Conservation (phyloP, 2,113 vertebrate species). For the Prietella phreatophila region DNA sequence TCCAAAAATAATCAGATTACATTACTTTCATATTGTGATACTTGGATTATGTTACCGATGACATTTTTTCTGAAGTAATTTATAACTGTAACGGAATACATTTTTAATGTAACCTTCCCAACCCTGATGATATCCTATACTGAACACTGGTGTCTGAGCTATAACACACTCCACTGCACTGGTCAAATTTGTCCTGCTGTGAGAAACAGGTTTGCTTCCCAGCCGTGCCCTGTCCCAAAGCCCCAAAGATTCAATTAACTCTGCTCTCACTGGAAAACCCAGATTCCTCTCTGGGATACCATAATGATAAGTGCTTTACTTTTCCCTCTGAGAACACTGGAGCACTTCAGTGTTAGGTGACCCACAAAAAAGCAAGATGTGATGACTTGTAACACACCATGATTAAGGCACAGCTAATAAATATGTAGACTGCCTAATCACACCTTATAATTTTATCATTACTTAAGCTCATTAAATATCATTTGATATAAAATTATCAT, state of each 20-base stretch:
- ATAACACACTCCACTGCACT: neutral
- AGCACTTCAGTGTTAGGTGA: neutral
- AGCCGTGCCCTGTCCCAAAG: neutral
- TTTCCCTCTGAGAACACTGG: neutral
- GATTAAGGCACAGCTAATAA: neutral
- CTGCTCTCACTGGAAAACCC: slow-evolving; percentile 8
- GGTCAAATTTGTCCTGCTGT: neutral
- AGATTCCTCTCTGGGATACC: neutral
- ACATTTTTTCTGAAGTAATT: no score
- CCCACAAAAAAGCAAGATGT: neutral
- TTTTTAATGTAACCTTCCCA: no score
- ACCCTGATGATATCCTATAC: neutral
- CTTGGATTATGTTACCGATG: no score
- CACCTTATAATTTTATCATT: neutral
- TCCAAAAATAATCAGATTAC: no score
- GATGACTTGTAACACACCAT: neutral
- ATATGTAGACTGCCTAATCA: neutral
- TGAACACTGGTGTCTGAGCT: neutral
- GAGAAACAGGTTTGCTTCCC: neutral
- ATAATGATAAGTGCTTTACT: neutral
- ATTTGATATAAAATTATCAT: no score
- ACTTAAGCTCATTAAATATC: no score
- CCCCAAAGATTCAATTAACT: neutral
- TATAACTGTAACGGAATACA: no score
- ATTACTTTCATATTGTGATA: no score